Evolutionary conservation across 1,140 invertebrate genomes (phyloP).

Genomic region (Charaxes varanes): DNA sequence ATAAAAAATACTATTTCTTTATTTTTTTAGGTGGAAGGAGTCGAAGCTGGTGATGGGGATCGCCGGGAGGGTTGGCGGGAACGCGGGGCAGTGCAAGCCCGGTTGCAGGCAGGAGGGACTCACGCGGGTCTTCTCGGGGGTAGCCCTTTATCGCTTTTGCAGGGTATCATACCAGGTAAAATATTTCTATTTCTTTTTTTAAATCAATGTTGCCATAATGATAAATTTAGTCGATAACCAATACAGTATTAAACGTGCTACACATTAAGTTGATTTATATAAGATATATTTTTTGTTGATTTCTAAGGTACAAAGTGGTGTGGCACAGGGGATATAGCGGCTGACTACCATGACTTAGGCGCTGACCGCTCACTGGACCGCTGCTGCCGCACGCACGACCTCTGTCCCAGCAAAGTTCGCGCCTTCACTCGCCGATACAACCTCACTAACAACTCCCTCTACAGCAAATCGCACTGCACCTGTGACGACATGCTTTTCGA

Average conservation of each 20-base stretch:
- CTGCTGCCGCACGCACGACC: conserved; percentile 90
- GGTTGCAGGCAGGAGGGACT: conserved; percentile 44
- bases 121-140: conserved; percentile 71
- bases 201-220: no score
- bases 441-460: conserved; percentile 87
- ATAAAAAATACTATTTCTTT: no score
- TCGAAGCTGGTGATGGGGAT: conserved; percentile 34
- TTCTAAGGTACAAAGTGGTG: conserved; percentile 95
- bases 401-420: conserved; percentile 83
- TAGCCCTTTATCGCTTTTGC: conserved; percentile 80
- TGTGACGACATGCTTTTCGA: conserved; percentile 89
- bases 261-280: no score
- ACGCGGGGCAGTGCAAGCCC: conserved; percentile 35
- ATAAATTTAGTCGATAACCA: no score
- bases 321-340: conserved; percentile 88
- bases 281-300: no score
- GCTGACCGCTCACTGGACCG: conserved; percentile 81
- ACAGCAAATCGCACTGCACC: conserved; percentile 91
- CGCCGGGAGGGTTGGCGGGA: conserved; percentile 28
- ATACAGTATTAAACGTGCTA: no score
- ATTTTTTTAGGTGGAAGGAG: conserved; percentile 48
- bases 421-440: conserved; percentile 85
- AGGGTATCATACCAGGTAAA: conserved; percentile 85
- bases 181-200: no score
- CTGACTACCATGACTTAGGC: conserved; percentile 88